Conservation (phyloP, 2,113 vertebrate species). For the Microcebus griseorufus region DNA sequence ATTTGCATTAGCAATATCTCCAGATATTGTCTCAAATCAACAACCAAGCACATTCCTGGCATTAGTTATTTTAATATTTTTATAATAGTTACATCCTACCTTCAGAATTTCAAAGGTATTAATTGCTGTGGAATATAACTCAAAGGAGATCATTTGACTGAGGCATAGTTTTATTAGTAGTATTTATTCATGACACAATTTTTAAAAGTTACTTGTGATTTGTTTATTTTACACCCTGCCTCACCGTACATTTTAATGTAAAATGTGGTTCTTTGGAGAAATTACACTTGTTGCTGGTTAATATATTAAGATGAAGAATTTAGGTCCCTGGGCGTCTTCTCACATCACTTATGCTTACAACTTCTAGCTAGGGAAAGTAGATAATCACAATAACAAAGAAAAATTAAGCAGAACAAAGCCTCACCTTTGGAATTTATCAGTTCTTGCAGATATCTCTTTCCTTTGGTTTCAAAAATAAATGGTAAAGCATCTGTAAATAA, state of each 20-base stretch:
- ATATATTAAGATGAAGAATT: background rate
- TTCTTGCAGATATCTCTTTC: background rate
- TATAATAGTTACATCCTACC: background rate
- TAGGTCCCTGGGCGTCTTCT: background rate
- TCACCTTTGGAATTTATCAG: background rate
- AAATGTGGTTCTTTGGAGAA: background rate
- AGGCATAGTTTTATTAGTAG: conserved; percentile 1
- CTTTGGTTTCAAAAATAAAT: conserved; percentile 45
- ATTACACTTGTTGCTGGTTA: background rate
- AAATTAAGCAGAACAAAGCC: background rate
- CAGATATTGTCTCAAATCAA: background rate
- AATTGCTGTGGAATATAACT: background rate
- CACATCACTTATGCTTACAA: background rate
- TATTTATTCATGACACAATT: background rate
- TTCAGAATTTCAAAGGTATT: conserved; percentile 4
- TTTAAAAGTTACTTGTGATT: background rate
- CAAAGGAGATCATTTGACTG: background rate
- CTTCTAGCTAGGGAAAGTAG: background rate
- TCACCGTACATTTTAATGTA: background rate
- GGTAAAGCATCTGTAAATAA: background rate
- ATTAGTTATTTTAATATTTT: conserved; percentile 29
- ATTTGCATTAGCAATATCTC: background rate
- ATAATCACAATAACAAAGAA: background rate
- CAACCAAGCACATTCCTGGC: background rate
- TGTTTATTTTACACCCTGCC: background rate